These are phyloP conservation scores for Chloropsis hardwickii DNA, from an alignment of 2,113 vertebrate species.

Conservation along the genomic window DNA sequence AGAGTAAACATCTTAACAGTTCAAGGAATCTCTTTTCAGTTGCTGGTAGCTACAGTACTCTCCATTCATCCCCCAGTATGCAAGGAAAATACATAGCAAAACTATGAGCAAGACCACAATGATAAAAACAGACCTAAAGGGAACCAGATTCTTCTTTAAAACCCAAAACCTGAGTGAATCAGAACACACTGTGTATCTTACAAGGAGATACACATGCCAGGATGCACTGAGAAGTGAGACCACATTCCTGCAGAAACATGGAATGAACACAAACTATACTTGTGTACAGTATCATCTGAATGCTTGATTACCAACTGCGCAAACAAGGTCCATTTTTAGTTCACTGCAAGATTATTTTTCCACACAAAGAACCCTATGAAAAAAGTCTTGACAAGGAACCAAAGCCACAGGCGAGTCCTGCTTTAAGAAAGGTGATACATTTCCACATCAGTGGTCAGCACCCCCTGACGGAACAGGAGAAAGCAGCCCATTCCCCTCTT, in stretches of 20 bases:
- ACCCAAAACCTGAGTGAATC: not conserved
- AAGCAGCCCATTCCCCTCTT: not conserved
- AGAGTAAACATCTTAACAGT: accelerated
- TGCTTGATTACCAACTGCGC: not conserved
- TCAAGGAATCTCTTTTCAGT: not conserved
- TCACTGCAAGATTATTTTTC: not conserved
- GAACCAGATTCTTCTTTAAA: not conserved
- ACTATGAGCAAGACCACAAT: not conserved
- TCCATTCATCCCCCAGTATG: not conserved
- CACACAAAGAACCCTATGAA: not conserved
- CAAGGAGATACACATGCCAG: accelerated
- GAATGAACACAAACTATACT: not conserved
- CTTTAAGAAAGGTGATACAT: not conserved
- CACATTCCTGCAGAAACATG: not conserved
- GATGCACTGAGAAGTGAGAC: not conserved
- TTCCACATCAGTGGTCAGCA: not conserved
- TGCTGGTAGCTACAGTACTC: not conserved
- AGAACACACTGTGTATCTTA: not conserved
- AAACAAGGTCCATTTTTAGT: not conserved
- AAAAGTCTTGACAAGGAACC: not conserved
- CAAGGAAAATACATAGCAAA: not conserved
- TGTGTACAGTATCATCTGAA: not conserved
- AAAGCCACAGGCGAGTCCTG: not conserved
- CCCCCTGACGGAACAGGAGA: accelerated
- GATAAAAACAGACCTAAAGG: not conserved